Evolutionary conservation across 1,140 invertebrate species (phyloP).

Genomic region (Aphaenogaster rudis): DNA sequence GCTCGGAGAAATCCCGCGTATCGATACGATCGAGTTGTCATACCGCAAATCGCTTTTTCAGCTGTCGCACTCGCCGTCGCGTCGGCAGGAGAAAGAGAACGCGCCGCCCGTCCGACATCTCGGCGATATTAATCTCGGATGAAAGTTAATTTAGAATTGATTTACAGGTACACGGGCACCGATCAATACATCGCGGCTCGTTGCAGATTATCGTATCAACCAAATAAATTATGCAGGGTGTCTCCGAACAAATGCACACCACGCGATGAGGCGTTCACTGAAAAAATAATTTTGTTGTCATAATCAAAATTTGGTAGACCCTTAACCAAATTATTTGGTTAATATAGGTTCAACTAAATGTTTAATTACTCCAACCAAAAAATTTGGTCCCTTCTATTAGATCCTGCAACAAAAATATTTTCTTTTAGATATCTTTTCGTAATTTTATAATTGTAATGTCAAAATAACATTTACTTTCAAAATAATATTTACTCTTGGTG

Average conservation of each 20-base stretch:
- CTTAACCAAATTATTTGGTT: no score
- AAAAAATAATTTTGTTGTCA: no score
- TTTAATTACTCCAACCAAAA: no score
- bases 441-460: no score
- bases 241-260: background rate
- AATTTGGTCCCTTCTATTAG: no score
- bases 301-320: no score
- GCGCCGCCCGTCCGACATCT: conserved; percentile 26
- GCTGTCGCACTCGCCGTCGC: conserved; percentile 3
- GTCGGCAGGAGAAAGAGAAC: background rate
- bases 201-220: conserved; percentile 51
- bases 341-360: no score
- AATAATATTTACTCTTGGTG: no score
- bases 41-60: conserved; percentile 64
- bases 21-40: conserved; percentile 64
- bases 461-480: no score
- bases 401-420: no score
- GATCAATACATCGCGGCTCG: conserved; percentile 39
- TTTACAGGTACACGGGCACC: conserved; percentile 56
- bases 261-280: background rate
- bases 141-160: conserved; percentile 65
- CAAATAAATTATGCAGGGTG: conserved; percentile 40
- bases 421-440: no score
- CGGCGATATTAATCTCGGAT: conserved; percentile 58
- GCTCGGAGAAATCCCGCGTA: conserved; percentile 48